Conservation (phyloP, 64 coral and sea anemone genomes). For the Porites australiensis region DNA sequence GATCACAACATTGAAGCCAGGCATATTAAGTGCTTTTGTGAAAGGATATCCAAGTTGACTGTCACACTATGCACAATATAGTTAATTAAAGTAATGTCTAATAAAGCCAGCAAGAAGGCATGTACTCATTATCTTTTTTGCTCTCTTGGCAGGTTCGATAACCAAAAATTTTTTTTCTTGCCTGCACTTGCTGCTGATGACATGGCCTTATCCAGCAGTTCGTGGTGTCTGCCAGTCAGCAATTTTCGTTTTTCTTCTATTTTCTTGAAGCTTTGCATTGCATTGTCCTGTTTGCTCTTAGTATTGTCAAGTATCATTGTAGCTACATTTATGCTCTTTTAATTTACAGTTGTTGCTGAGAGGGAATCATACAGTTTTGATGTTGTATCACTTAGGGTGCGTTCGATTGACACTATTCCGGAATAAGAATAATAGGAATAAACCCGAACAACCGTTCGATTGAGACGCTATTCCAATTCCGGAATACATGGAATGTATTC, state of each 20-base stretch:
- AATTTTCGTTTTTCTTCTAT: constrained; percentile 18
- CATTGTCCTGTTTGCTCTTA: constrained; percentile 35
- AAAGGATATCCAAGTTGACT: not conserved
- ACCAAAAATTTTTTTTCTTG: no score
- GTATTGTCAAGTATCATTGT: constrained; percentile 43
- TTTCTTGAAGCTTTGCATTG: constrained; percentile 9
- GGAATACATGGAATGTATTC: no score
- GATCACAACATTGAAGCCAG: no score
- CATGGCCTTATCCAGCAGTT: constrained; percentile 45
- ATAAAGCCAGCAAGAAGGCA: not conserved
- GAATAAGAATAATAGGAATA: no score
- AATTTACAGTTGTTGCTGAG: constrained; percentile 60
- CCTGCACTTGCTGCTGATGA: constrained; percentile 17
- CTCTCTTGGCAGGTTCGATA: constrained; percentile 13
- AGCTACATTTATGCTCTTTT: constrained; percentile 37
- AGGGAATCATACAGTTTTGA: constrained; percentile 59
- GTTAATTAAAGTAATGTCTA: not conserved
- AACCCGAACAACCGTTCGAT: no score
- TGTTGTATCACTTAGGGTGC: constrained; percentile 55
- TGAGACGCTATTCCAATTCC: no score
- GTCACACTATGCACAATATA: not conserved
- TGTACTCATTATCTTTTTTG: not conserved
- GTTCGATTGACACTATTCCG: no score
- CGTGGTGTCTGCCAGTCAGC: constrained; percentile 14
- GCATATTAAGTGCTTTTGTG: not conserved